Conservation (phyloP, 2,888 invertebrate genomes). For the Spodoptera exigua region DNA sequence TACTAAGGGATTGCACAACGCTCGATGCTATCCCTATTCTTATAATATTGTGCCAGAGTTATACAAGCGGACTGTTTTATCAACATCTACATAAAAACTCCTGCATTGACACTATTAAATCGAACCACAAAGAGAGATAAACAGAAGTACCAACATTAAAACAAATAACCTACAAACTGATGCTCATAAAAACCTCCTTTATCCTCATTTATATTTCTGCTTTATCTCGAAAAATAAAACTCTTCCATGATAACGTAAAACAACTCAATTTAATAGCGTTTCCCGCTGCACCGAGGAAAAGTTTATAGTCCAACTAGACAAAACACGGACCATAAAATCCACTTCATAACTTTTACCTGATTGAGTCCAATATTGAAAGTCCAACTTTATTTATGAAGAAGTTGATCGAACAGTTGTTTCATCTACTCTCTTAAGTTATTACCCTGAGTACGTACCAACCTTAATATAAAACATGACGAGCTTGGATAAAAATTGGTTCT, state of each 20-base stretch:
- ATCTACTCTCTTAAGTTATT: slow-evolving; percentile 4
- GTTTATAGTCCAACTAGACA: slow-evolving; percentile 30
- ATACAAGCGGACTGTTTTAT: no score
- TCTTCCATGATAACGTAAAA: background rate
- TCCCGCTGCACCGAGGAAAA: slow-evolving; percentile 12
- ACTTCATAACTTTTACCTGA: slow-evolving; percentile 5
- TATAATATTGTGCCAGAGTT: no score
- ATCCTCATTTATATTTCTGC: background rate
- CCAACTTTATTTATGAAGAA: slow-evolving; percentile 3
- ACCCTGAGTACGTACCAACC: background rate
- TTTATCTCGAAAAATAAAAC: background rate
- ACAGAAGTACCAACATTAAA: no score
- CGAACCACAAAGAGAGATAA: no score
- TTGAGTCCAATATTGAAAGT: slow-evolving; percentile 17
- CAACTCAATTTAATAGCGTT: slow-evolving; percentile 3
- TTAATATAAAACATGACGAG: background rate
- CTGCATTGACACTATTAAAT: no score
- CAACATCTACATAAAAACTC: no score
- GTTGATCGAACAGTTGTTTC: slow-evolving; percentile 1
- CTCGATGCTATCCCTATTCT: no score
- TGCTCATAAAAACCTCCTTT: no score
- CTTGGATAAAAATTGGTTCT: background rate
- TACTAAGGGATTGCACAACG: no score
- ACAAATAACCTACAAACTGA: no score
- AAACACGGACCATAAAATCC: slow-evolving; percentile 14